These are phyloP conservation scores for Elaphurus davidianus DNA, from an alignment of 2,113 vertebrate species.

Conservation along the genomic window DNA sequence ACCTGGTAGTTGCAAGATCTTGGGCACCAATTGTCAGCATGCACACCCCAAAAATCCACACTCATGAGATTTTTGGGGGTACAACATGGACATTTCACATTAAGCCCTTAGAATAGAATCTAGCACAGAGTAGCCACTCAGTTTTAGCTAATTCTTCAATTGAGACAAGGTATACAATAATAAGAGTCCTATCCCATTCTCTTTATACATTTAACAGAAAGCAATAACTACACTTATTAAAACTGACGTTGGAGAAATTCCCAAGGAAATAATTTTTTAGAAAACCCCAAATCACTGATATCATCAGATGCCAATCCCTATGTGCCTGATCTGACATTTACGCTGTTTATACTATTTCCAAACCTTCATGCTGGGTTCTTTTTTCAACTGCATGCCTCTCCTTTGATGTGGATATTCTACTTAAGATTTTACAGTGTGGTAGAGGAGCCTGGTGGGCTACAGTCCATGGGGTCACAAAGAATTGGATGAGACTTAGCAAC, in stretches of 20 bases:
- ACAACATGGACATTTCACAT: neutral
- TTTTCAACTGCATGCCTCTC: neutral
- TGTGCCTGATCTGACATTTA: neutral
- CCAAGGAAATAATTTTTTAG: neutral
- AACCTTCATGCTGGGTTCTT: neutral
- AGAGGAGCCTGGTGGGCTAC: neutral
- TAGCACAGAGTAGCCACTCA: neutral
- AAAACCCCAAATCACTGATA: accelerated
- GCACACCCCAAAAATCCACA: neutral
- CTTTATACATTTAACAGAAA: neutral
- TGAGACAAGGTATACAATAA: neutral
- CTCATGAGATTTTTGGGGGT: neutral
- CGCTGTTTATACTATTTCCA: neutral
- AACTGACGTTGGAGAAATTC: neutral
- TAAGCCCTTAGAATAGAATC: neutral
- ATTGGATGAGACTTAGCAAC: neutral
- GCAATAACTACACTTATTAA: neutral
- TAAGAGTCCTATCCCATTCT: neutral
- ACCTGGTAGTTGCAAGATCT: neutral
- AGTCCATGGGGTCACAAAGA: neutral
- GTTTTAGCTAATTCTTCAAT: neutral
- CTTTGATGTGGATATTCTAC: neutral
- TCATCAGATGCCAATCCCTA: neutral
- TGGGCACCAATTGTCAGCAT: neutral
- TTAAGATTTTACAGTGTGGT: neutral